Evolutionary conservation across 2,888 invertebrate genomes (phyloP).

Genomic region (Leptopterna dolabrata): DNA sequence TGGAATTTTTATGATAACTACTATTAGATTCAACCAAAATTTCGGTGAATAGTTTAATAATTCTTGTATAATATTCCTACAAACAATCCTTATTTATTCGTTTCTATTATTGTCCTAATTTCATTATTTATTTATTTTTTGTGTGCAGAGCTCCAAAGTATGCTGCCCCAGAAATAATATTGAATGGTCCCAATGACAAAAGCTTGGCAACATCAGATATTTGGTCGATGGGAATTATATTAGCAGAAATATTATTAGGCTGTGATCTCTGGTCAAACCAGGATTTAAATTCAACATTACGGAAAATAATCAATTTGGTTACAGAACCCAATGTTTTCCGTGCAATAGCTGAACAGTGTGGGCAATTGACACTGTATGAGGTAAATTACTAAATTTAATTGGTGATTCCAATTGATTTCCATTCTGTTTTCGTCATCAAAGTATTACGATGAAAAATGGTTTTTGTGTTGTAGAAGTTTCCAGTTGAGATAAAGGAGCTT

Average conservation of each 20-base stretch:
- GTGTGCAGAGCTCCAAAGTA: constrained; percentile 78
- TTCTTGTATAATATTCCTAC: no score
- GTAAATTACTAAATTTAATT: constrained; percentile 66
- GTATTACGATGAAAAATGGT: neutral
- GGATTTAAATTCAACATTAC: constrained; percentile 75
- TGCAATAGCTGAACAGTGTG: constrained; percentile 83
- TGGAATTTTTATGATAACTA: no score
- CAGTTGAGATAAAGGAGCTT: constrained; percentile 72
- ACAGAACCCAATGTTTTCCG: constrained; percentile 71
- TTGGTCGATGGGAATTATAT: constrained; percentile 93
- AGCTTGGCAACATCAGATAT: constrained; percentile 85
- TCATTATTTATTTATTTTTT: neutral
- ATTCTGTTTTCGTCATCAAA: neutral
- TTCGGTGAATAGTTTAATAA: no score
- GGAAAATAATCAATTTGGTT: constrained; percentile 78
- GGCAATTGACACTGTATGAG: constrained; percentile 75
- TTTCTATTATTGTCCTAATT: no score
- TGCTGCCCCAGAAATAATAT: constrained; percentile 84
- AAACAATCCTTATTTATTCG: no score
- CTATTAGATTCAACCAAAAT: no score
- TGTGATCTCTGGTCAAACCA: constrained; percentile 76
- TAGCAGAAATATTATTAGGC: constrained; percentile 82
- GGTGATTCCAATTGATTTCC: neutral
- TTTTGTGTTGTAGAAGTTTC: constrained; percentile 69
- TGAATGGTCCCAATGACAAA: constrained; percentile 70